Evolutionary conservation across 2,888 invertebrate genomes (phyloP), one percentile per base, ranked within the genome.

Genomic region (Ophonus ardosiacus): DNA sequence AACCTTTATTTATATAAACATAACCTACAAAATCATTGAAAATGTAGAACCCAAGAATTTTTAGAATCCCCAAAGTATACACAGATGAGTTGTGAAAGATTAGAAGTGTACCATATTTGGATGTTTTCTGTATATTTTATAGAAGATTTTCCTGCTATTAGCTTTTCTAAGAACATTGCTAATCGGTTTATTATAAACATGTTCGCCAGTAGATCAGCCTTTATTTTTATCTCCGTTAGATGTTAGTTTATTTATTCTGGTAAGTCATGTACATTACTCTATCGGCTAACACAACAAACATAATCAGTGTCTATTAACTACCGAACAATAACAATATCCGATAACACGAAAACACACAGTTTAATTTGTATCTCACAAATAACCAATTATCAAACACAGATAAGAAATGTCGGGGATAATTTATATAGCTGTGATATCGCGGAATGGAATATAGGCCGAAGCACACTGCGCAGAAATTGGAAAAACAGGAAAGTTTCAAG

Each of bases 311-410:
- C 43, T 51, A 51, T 51, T 51, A 38, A 68, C 68, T 38, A 1
- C 71, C 15, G 18, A 8, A 74, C 40, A 43, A 78, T 31, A 56
- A 56, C 78, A 78, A 57, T 78, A 56, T 57, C 78, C 57, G 78
- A 57, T 57, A 78, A 78, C 56, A 78, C 31, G 78, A 78, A 51
- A 43, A 74, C 71, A 18, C 43, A 74, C 71, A 74, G 15, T n/a
- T 31, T 24, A 24, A 78, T 78, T 78, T 57, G 78, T 57, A 78
- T 57, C 56, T 78, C 21, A 78, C 56, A 78, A 78, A 78, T 78
- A 78, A 78, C 56, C 24, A 78, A 78, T 78, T 78, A 78, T 57
- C 57, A 6, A 15, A 15, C 15, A 51, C 17, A 15, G 76, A 76
- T 76, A 76, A 76, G 76, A 51, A 51, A 8, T 51, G 43, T 51